phyloP scores from a whole-genome alignment of 1,140 invertebrate genomes.

The Tyrophagus putrescentiae region DNA sequence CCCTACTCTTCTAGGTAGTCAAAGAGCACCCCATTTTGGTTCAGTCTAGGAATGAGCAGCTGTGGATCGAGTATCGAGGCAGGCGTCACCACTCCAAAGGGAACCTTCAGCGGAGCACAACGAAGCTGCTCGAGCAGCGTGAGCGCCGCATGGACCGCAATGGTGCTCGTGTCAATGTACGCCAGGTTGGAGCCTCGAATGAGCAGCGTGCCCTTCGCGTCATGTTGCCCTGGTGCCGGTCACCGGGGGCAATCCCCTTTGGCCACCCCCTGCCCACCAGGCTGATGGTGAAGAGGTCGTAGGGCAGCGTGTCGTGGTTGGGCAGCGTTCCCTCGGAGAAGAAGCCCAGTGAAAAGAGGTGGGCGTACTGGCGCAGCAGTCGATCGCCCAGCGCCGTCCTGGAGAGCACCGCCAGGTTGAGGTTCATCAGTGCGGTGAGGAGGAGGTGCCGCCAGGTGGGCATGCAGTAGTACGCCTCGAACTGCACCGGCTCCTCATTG shows the following conservation, averaged over 20 bases:
- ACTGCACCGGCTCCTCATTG: conserved; percentile 44
- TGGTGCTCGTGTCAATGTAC: conserved; percentile 62
- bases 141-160: conserved; percentile 51
- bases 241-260: conserved; percentile 39
- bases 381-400: conserved; percentile 46
- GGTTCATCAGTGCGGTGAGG: conserved; percentile 45
- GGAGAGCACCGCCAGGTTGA: conserved; percentile 34
- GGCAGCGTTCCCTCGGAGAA: conserved; percentile 49
- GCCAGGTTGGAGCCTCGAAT: conserved; percentile 46
- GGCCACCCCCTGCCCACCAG: conserved; percentile 62
- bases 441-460: conserved; percentile 26
- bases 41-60: too few relatives aligned
- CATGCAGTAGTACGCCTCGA: conserved; percentile 37
- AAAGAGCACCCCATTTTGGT: too few relatives aligned
- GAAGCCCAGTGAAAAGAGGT: conserved; percentile 52
- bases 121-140: conserved; percentile 56
- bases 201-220: conserved; percentile 48
- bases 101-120: conserved; percentile 38
- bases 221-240: conserved; percentile 34
- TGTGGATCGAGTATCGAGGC: too few relatives aligned
- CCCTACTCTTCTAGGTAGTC: too few relatives aligned
- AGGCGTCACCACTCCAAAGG: neutral
- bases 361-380: conserved; percentile 53
- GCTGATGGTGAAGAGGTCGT: conserved; percentile 46
- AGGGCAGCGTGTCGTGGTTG: conserved; percentile 44